Base-by-base conservation (phyloP, 2,113 vertebrate genomes). In the Pseudois nayaur region DNA sequence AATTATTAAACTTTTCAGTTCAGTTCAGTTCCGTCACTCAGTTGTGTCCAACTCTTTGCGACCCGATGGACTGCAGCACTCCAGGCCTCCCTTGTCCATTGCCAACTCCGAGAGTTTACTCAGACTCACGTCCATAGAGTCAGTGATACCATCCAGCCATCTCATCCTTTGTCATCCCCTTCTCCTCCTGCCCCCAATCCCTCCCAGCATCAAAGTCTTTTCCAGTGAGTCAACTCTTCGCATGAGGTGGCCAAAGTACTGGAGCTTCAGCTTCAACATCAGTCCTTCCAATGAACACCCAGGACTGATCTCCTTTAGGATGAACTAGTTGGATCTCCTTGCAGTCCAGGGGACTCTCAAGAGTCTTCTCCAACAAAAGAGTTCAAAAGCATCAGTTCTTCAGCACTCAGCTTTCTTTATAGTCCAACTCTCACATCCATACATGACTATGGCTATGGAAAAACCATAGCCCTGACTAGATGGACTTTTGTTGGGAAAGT, bases 1-100 rank as follows among this genome's bases (percentile, higher is more conserved):
- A 87, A 91, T 62, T n/a, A 67, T 71, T 93, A 88, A 90, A 83
- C 12, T 57, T 67, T 21, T 67, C 64, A 67, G 64, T 67, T 67
- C 33, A 19, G 33, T 67, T 67, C 33, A 67, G 64, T 67, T 36
- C 16, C 8, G 0, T n/a, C 8, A 5, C 17, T 67, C 64, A 67
- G 64, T n/a, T 9, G 16, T 36, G 8, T 67, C 8, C 0, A 1
- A 9, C 8, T 67, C 62, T 67, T 67, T 67, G 62, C 0, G 2
- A n/a, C 62, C 8, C 33, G 16, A n/a, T 10, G 33, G 33, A 19
- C 16, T 67, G 64, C 33, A 67, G 64, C 33, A n/a, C 1, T 2
- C 64, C 16, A 67, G 33, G 3, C 64, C 8, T 67, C 64, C 8
- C 33, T 67, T n/a, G 33, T n/a, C 8, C 17, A 67, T n/a, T 0